Conservation (phyloP, 1,140 invertebrate species). For the Papilio polyxenes region DNA sequence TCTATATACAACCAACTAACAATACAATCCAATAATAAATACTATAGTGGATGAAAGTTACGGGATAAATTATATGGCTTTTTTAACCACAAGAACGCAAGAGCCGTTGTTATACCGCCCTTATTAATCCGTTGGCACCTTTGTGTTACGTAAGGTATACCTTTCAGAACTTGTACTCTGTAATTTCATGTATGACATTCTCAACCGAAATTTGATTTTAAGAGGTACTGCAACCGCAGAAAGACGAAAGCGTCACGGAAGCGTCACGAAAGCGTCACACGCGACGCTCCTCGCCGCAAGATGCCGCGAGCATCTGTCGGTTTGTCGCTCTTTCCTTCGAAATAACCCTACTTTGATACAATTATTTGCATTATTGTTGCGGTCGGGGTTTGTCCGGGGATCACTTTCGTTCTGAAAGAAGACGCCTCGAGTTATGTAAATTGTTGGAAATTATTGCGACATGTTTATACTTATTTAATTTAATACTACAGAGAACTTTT, state of each 20-base stretch:
- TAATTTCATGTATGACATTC: constrained; percentile 24
- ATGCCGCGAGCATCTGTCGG: constrained; percentile 78
- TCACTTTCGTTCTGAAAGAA: constrained; percentile 63
- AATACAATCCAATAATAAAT: constrained; percentile 12
- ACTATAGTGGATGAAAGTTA: background rate
- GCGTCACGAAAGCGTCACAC: constrained; percentile 46
- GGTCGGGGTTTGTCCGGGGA: constrained; percentile 63
- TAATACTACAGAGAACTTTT: background rate
- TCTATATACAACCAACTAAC: background rate
- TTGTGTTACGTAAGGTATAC: background rate
- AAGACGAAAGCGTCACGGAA: background rate
- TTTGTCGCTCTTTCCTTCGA: constrained; percentile 74
- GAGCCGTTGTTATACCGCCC: constrained; percentile 11
- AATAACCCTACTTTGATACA: constrained; percentile 71
- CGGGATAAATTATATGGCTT: constrained; percentile 15
- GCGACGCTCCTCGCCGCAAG: constrained; percentile 63
- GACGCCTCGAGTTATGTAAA: constrained; percentile 63
- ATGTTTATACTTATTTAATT: constrained; percentile 33
- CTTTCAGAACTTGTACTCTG: constrained; percentile 14
- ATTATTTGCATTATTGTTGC: constrained; percentile 73
- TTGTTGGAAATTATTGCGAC: constrained; percentile 46
- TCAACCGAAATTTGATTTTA: constrained; percentile 65
- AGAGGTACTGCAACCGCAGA: constrained; percentile 73
- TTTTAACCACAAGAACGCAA: constrained; percentile 6
- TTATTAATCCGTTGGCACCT: constrained; percentile 33